Conservation (phyloP, 2,888 invertebrate species). For the Sminthurinus aureus region DNA sequence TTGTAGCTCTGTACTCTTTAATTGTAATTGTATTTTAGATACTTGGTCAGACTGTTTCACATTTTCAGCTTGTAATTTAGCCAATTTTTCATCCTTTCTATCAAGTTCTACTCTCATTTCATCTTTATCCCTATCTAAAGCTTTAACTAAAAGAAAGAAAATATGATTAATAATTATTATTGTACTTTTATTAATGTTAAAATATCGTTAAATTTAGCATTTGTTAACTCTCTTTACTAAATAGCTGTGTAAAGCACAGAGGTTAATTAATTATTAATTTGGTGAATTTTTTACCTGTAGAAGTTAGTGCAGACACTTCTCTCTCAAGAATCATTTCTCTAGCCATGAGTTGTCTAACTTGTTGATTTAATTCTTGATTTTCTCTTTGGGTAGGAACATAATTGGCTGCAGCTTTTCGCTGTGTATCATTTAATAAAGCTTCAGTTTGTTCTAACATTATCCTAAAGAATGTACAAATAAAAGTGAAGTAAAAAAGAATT, state of each 20-base stretch:
- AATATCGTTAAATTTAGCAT: too few species aligned
- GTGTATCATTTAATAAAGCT: constrained; percentile 33
- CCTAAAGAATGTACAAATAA: constrained; percentile 2
- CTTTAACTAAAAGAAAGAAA: constrained; percentile 33
- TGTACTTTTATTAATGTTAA: too few species aligned
- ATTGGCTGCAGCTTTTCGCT: constrained; percentile 39
- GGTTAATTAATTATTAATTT: too few species aligned
- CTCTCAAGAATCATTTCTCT: constrained; percentile 48
- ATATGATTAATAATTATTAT: too few species aligned
- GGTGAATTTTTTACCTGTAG: constrained; percentile 22
- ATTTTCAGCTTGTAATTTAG: constrained; percentile 42
- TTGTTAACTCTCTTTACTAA: too few species aligned
- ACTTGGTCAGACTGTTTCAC: constrained; percentile 46
- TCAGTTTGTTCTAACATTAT: constrained; percentile 43
- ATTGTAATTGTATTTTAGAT: constrained; percentile 46
- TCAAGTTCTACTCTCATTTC: constrained; percentile 55
- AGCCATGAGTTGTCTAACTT: constrained; percentile 39
- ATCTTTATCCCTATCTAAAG: constrained; percentile 56
- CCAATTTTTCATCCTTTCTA: constrained; percentile 54
- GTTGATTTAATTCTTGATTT: constrained; percentile 44
- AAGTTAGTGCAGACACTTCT: constrained; percentile 46
- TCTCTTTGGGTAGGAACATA: constrained; percentile 43
- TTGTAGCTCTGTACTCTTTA: constrained; percentile 54
- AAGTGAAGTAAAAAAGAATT: too few species aligned
- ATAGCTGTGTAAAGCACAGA: too few species aligned